phyloP scores from a whole-genome alignment of 2,797 vertebrate genomes.

The Dermochelys coriacea region DNA sequence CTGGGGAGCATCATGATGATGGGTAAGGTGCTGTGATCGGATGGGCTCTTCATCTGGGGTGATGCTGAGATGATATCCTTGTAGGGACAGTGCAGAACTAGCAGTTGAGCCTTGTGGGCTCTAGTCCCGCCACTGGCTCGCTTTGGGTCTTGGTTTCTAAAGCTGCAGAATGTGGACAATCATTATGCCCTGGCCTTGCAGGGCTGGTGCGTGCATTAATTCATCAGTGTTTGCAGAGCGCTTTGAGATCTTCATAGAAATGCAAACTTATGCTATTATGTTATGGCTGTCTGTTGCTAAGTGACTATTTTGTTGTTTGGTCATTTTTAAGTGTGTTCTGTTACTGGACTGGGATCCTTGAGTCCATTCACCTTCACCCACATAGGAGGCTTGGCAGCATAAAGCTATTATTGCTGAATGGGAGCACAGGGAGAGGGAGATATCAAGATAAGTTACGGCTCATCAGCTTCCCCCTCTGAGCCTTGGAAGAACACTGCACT shows the following conservation, averaged over 20 bases:
- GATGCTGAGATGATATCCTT: neutral
- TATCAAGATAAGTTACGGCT: neutral
- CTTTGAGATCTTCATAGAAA: neutral
- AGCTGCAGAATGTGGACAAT: neutral
- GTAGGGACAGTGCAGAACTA: neutral
- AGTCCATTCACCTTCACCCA: neutral
- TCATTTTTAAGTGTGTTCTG: neutral
- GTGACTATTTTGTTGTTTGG: too few species aligned
- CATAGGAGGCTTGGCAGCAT: neutral
- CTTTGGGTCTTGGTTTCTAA: neutral
- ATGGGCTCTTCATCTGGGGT: neutral
- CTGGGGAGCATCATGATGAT: neutral
- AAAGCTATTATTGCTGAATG: neutral
- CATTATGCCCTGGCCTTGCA: neutral
- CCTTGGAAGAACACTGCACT: neutral
- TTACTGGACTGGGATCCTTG: neutral
- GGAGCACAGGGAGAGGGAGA: neutral
- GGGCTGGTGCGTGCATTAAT: neutral
- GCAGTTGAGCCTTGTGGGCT: fast-evolving
- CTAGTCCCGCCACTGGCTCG: neutral
- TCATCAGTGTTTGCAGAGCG: neutral
- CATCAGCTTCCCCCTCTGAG: neutral
- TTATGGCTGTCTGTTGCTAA: neutral
- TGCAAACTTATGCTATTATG: neutral
- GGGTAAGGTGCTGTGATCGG: neutral